Conservation (phyloP, 2,113 vertebrate genomes). For the Albula goreensis region DNA sequence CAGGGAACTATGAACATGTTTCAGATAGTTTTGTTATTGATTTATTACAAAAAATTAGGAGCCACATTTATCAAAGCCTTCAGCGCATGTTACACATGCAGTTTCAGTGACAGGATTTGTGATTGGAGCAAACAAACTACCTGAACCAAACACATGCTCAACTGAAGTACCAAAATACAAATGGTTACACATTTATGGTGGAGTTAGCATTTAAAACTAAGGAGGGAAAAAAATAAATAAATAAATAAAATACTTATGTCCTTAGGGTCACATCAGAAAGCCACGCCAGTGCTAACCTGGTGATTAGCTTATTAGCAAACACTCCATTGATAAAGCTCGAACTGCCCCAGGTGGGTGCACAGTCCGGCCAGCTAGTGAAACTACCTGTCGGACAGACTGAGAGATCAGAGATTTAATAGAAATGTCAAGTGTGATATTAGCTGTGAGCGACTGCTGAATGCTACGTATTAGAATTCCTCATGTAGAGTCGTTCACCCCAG, state of each 20-base stretch:
- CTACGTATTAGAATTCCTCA: slow-evolving; percentile 29
- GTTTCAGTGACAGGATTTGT: no score
- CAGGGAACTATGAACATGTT: no score
- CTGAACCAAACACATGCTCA: not conserved
- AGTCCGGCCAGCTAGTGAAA: not conserved
- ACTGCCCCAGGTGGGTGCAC: not conserved
- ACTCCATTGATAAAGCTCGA: not conserved
- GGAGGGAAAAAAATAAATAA: not conserved
- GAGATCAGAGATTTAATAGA: slow-evolving; percentile 59
- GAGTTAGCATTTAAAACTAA: not conserved
- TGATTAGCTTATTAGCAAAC: not conserved
- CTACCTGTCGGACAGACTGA: slow-evolving; percentile 33
- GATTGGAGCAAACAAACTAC: no score
- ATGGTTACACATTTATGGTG: not conserved
- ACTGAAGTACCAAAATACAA: not conserved
- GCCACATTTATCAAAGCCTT: no score
- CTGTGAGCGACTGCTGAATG: slow-evolving; percentile 54
- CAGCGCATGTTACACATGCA: no score
- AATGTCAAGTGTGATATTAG: slow-evolving; percentile 60
- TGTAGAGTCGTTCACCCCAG: slow-evolving; percentile 46
- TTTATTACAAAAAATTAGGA: no score
- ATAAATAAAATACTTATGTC: not conserved
- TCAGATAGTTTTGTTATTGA: no score
- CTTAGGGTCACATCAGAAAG: not conserved
- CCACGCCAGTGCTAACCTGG: not conserved